These are phyloP conservation scores for Fratercula arctica DNA, from an alignment of 2,797 vertebrate genomes.

Conservation along the genomic window DNA sequence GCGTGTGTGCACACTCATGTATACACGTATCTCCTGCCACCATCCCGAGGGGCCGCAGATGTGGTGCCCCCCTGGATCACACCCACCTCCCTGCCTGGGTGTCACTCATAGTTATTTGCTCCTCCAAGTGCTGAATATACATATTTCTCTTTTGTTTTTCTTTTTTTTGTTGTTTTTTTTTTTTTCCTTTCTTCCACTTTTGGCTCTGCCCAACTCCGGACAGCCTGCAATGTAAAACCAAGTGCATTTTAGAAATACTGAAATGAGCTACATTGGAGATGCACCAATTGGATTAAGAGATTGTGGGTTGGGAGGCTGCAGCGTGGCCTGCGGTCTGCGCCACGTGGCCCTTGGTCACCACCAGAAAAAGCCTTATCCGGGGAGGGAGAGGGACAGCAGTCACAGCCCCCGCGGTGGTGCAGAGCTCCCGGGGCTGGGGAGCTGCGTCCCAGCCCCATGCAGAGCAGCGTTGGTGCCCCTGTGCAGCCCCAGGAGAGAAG, in stretches of 20 bases:
- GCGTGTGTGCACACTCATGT: background rate
- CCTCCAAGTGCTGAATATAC: slow-evolving; percentile 50
- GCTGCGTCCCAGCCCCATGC: background rate
- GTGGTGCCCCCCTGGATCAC: background rate
- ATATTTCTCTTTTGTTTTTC: background rate
- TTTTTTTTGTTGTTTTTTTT: too few species aligned
- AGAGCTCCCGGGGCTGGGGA: background rate
- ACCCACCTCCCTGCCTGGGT: background rate
- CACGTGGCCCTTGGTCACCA: accelerated
- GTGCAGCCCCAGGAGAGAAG: background rate
- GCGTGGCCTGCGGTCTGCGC: background rate
- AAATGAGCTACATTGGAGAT: slow-evolving; percentile 23
- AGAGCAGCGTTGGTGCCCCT: background rate
- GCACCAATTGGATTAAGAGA: slow-evolving; percentile 51
- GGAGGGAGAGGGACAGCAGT: background rate
- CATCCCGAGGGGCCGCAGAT: background rate
- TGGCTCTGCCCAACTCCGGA: slow-evolving; percentile 30
- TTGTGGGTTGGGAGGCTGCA: slow-evolving; percentile 42
- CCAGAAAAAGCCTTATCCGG: slow-evolving; percentile 31
- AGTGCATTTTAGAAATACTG: slow-evolving; percentile 57
- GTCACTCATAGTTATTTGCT: background rate
- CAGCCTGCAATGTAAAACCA: slow-evolving; percentile 62
- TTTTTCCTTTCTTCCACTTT: accelerated
- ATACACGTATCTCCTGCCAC: background rate
- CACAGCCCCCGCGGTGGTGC: accelerated